Base-by-base conservation (phyloP, 2,113 vertebrate genomes). In the Sclerurus mexicanus region DNA sequence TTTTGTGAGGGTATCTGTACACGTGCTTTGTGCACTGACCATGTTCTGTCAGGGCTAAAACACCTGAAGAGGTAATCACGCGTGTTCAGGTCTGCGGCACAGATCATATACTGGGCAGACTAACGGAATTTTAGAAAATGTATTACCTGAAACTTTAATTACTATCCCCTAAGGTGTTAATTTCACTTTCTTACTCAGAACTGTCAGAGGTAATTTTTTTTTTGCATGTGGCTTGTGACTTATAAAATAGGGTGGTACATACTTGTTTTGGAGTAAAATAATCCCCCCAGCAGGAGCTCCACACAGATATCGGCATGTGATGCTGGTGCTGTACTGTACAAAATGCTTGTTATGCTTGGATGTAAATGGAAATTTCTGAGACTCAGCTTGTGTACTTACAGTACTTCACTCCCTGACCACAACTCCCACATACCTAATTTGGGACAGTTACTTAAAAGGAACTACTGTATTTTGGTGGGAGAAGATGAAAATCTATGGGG, bases 301-400 rank as follows among this genome's bases (percentile, higher is more conserved):
- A 2, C 28, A 3, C 6, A 44, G 72, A 25, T 31, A 4, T 1
- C 30, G 68, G n/a, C 18, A 15, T 0, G 0, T 10, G 23, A 7
- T 14, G 50, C 35, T 40, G 46, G 6, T 50, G 33, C 80, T 49
- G 40, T 49, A 4, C 58, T 66, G 55, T 59, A 42, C 19, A 24
- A 80, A 63, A 55, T 22, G 30, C 39, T 77, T 67, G 68, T 50
- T 92, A 8, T 74, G 24, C 47, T 86, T 78, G 68, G 75, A 77
- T 63, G 24, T 5, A 55, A 59, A n/a, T 39, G 79, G 76, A 63
- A 69, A 71, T 49, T 66, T 76, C 59, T 22, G 42, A 46, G 75
- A n/a, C 47, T 78, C 47, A 6, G 24, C 50, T 88, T 0, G 0
- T 83, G 58, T 89, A 40, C 63, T 93, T 83, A 8, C 13, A 42